Percentiles rank a stretch among this genome's conserved stretches.
phyloP scores from a whole-genome alignment of 1,140 invertebrate species.

The Brachionus koreanus region DNA sequence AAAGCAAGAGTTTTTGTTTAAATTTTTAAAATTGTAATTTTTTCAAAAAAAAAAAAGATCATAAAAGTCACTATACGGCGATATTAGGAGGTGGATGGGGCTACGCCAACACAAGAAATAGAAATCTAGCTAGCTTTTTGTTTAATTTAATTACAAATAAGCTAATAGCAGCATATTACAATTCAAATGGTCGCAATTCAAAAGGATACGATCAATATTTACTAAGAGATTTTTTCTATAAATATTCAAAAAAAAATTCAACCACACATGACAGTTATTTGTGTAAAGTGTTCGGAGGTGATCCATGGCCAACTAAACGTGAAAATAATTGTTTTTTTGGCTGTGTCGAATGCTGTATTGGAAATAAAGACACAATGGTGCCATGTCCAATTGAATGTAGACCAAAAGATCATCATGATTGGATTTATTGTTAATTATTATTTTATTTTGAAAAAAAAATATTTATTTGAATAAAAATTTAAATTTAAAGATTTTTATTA shows the following conservation, averaged over 20 bases:
- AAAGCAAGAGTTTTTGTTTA: no score
- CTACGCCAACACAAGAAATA: not conserved
- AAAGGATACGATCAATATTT: slow-evolving; percentile 31
- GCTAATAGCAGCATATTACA: not conserved
- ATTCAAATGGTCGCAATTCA: not conserved
- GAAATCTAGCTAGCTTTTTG: not conserved
- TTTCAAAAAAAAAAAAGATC: no score
- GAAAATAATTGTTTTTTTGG: slow-evolving; percentile 14
- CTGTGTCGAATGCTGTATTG: not conserved
- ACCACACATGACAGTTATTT: slow-evolving; percentile 25
- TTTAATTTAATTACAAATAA: not conserved
- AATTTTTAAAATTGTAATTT: no score
- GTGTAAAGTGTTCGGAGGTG: not conserved
- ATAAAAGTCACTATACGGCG: not conserved
- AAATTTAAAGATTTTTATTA: no score
- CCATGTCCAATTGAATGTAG: slow-evolving; percentile 29
- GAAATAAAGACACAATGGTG: not conserved
- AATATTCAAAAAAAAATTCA: not conserved
- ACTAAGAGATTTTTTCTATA: not conserved
- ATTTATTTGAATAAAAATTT: no score
- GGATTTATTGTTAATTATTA: slow-evolving; percentile 40
- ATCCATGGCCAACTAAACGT: slow-evolving; percentile 18
- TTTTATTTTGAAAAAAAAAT: no score
- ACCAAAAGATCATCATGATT: slow-evolving; percentile 23
- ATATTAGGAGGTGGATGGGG: slow-evolving; percentile 37